Percentiles rank a stretch among this genome's conserved stretches.
These are phyloP conservation scores for Scaptomyza hsui DNA, from an alignment of 1,140 invertebrate species.

Conservation along the genomic window DNA sequence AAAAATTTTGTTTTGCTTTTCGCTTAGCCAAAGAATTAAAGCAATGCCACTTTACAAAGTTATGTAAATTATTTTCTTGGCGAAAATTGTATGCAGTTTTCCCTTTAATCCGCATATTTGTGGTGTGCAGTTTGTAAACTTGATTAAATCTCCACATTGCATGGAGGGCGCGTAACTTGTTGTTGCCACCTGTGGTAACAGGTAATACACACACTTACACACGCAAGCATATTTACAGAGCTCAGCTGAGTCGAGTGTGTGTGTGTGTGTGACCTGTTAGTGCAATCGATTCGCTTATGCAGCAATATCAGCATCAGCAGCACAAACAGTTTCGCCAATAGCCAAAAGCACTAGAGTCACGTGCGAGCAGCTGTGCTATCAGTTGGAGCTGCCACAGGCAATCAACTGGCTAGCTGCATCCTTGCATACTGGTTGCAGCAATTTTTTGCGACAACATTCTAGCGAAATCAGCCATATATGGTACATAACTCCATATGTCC, in stretches of 20 bases:
- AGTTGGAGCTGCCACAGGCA: constrained; percentile 11
- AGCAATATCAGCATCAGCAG: background rate
- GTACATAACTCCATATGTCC: background rate
- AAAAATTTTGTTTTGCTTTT: no score
- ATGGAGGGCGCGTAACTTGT: background rate
- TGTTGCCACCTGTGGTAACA: constrained; percentile 13
- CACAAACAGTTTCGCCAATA: background rate
- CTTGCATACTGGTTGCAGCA: background rate
- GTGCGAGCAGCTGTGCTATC: constrained; percentile 17
- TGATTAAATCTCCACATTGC: background rate
- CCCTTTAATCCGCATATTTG: background rate
- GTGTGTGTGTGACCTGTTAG: constrained; percentile 1
- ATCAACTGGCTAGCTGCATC: background rate
- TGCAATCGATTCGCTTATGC: constrained; percentile 18
- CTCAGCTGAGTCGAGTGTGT: background rate
- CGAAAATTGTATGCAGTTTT: background rate
- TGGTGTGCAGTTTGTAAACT: background rate
- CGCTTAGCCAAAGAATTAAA: background rate
- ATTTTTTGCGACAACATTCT: background rate
- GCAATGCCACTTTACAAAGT: background rate
- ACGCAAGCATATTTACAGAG: background rate
- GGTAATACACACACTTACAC: background rate
- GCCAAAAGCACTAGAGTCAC: constrained; percentile 9
- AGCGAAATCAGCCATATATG: background rate
- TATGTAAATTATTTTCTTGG: background rate